Conservation (phyloP, 2,113 vertebrate genomes). For the Helogale parvula region DNA sequence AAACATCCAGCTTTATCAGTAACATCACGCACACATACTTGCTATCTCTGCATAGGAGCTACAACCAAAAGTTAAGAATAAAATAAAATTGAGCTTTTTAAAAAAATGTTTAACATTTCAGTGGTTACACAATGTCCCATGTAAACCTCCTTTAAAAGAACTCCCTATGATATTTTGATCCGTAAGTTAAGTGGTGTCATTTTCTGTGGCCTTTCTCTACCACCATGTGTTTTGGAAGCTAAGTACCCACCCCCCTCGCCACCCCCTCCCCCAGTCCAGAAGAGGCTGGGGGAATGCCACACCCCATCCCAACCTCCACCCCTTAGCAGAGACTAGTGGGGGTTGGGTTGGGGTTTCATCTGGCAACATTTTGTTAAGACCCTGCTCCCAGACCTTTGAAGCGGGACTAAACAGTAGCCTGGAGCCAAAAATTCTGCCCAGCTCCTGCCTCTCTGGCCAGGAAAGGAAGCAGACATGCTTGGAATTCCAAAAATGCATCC, state of each 20-base stretch:
- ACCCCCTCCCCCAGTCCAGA: rapidly evolving
- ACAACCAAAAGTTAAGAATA: neutral
- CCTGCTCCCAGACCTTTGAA: rapidly evolving
- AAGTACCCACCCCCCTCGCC: neutral
- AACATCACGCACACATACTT: neutral
- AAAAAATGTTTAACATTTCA: neutral
- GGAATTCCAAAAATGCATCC: conserved; percentile 76
- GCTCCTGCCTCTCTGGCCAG: neutral
- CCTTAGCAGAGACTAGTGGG: neutral
- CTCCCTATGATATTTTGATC: neutral
- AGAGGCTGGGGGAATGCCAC: no score
- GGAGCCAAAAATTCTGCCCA: neutral
- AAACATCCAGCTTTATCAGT: neutral
- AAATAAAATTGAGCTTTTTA: neutral
- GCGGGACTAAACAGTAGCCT: neutral
- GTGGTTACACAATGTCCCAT: neutral
- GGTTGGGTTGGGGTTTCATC: neutral
- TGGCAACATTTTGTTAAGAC: neutral
- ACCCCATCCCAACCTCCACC: neutral
- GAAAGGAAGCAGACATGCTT: conserved; percentile 47
- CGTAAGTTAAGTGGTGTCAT: neutral
- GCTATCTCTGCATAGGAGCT: neutral
- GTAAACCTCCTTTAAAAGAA: conserved; percentile 15
- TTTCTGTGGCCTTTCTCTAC: neutral
- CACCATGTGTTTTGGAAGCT: neutral